phyloP scores from a whole-genome alignment of 2,888 invertebrate species.

The Heteromyza rotundicornis region DNA sequence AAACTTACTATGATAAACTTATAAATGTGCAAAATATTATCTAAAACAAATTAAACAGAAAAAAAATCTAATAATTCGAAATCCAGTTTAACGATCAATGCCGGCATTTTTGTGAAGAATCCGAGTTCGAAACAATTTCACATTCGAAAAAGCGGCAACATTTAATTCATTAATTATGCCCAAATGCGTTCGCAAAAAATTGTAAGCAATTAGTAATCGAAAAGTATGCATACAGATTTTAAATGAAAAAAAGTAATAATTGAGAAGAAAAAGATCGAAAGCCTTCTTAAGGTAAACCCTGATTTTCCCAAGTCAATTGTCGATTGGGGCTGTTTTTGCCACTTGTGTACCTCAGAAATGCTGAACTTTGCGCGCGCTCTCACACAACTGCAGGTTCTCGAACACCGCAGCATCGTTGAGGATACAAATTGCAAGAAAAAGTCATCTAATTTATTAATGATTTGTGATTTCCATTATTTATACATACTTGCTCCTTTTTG shows the following conservation, averaged over 20 bases:
- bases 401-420: background rate
- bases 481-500: too few species aligned
- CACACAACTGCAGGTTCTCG: conserved; percentile 13
- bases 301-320: background rate
- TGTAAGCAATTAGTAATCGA: conserved; percentile 13
- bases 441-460: too few species aligned
- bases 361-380: conserved; percentile 23
- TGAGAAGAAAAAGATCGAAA: background rate
- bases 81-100: too few species aligned
- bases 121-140: conserved; percentile 8
- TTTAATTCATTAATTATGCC: too few species aligned
- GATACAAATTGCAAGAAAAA: background rate
- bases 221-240: conserved; percentile 1
- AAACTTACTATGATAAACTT: conserved; percentile 37
- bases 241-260: conserved; percentile 8
- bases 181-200: background rate
- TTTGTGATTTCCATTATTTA: too few species aligned
- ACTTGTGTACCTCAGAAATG: background rate
- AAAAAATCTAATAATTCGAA: too few species aligned
- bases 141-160: background rate
- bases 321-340: background rate
- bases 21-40: conserved; percentile 21
- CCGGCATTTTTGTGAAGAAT: background rate
- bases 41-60: too few species aligned
- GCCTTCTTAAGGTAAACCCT: background rate